A percentile compares a stretch with the other conserved stretches of the same genome.
These are phyloP conservation scores for Tenthredo amoena DNA, from an alignment of 2,888 invertebrate species.

Conservation along the genomic window DNA sequence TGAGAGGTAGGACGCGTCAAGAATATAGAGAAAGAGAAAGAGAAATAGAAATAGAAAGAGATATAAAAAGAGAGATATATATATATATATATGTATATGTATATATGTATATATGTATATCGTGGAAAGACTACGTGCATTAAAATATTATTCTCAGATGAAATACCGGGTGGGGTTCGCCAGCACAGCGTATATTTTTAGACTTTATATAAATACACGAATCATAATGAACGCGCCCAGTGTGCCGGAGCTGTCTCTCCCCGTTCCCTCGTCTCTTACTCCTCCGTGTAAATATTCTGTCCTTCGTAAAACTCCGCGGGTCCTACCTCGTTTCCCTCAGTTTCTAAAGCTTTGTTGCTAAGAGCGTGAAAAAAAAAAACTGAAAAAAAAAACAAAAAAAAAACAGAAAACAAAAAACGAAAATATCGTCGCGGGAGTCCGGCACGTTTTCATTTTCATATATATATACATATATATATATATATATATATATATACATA, in stretches of 20 bases:
- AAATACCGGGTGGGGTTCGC: constrained; percentile 78
- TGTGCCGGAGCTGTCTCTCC: constrained; percentile 64
- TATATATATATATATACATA: neutral
- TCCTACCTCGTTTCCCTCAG: neutral
- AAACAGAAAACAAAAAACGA: neutral
- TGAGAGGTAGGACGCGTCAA: constrained; percentile 47
- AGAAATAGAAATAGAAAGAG: constrained; percentile 50
- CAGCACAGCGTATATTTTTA: constrained; percentile 77
- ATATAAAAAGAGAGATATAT: constrained; percentile 26
- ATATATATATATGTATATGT: neutral
- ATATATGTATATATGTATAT: neutral
- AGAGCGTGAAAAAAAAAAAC: neutral
- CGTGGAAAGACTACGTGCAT: constrained; percentile 71
- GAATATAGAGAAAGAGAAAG: constrained; percentile 58
- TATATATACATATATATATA: neutral
- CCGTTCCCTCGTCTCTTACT: constrained; percentile 54
- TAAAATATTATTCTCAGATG: constrained; percentile 79
- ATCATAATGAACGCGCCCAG: constrained; percentile 77
- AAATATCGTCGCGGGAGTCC: constrained; percentile 15
- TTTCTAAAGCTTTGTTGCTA: constrained; percentile 6
- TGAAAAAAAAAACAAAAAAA: neutral
- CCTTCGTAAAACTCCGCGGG: constrained; percentile 37
- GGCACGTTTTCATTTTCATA: neutral
- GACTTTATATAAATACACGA: constrained; percentile 79
- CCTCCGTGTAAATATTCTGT: constrained; percentile 53